Base-by-base conservation (phyloP, 2,113 vertebrate genomes). In the Neogobius melanostomus region DNA sequence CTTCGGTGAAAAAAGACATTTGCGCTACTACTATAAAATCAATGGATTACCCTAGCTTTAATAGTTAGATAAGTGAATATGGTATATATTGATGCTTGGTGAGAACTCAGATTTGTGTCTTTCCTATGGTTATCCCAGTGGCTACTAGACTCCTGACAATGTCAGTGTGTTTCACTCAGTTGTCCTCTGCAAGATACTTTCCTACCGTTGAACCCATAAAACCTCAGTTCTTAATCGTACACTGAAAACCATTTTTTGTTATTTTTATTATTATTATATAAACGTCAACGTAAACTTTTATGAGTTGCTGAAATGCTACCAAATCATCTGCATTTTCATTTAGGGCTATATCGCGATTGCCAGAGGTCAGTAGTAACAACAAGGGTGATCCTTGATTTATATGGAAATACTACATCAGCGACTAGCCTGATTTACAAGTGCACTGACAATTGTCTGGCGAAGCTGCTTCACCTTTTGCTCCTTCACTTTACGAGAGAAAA, bases 301-400 rank as follows among this genome's bases (percentile, higher is more conserved):
- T 71, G 36, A 12, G 61, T 49, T 48, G 4, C 16, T 63, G 59
- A 45, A 76, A 69, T 47, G 45, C 49, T 52, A 53, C 43, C 48
- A 63, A 69, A 78, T 72, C 75, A 46, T 66, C 17, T 8, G 53
- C 43, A 50, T 71, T 56, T 83, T 73, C 64, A 72, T 78, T 75
- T 1, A 8, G 75, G 77, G 81, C 46, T 1, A 69, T 69, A 72
- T 83, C 68, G 72, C 59, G 42, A 50, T 14, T 74, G 82, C 71
- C 77, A 69, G 59, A 43, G 75, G 81, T 82, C 70, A 74, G 60
- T 52, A 56, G 45, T 68, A 69, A 17, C 16, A 69, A 17, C 16
- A 71, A 66, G 75, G 79, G 44, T 51, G 63, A 77, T 71, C 64
- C 79, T 66, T 79, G 75, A 81, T 81, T 82, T 79, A 79, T 82